These are phyloP conservation scores for Aegypius monachus DNA, from an alignment of 2,113 vertebrate genomes.

Conservation along the genomic window DNA sequence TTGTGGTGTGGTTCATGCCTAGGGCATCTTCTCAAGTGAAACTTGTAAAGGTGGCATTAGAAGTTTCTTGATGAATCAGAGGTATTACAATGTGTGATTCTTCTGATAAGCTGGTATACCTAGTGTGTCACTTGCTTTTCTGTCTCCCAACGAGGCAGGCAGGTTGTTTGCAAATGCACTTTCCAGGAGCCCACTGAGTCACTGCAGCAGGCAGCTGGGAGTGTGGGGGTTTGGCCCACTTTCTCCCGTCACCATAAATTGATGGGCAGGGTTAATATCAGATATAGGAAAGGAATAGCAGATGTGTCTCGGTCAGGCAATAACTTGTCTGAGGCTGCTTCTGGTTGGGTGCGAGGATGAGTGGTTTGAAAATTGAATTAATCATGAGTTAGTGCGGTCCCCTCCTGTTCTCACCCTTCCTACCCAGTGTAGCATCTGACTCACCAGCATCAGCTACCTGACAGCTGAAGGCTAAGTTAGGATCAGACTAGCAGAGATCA, in stretches of 20 bases:
- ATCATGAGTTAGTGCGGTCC: neutral
- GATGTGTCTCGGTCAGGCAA: constrained; percentile 6
- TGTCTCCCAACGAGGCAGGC: rapidly evolving
- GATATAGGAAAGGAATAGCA: neutral
- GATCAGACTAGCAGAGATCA: constrained; percentile 14
- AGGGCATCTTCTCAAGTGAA: neutral
- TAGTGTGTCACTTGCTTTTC: neutral
- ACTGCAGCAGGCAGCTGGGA: neutral
- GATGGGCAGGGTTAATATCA: neutral
- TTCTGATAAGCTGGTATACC: too few relatives aligned
- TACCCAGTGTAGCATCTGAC: constrained; percentile 8
- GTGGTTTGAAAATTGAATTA: neutral
- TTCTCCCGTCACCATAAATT: neutral
- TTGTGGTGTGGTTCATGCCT: neutral
- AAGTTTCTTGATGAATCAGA: neutral
- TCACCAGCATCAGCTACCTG: constrained; percentile 19
- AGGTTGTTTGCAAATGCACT: neutral
- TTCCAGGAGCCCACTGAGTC: constrained; percentile 16
- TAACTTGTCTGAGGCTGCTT: constrained; percentile 30
- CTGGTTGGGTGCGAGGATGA: neutral
- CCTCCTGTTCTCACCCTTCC: neutral
- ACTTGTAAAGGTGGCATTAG: neutral
- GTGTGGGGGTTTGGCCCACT: neutral
- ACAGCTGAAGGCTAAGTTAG: neutral
- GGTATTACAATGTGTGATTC: neutral